Conservation (phyloP, 2,888 invertebrate species). For the Hoplodrina blanda region DNA sequence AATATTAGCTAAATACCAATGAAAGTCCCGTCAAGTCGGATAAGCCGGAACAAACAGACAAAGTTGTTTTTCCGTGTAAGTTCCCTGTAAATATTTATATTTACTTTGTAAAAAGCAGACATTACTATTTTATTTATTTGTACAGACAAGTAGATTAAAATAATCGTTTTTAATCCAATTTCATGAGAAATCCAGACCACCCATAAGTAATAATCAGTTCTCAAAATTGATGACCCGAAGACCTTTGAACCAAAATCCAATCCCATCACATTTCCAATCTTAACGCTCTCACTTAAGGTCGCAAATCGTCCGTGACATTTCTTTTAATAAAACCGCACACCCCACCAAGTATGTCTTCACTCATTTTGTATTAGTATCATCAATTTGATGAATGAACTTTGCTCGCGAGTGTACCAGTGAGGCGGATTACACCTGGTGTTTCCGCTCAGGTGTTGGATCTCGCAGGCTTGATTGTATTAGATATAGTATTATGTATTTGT, state of each 20-base stretch:
- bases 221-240: slow-evolving; percentile 31
- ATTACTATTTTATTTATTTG: no score
- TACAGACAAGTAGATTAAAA: neutral
- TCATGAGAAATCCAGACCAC: slow-evolving; percentile 20
- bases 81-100: no score
- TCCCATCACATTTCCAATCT: slow-evolving; percentile 16
- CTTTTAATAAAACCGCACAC: slow-evolving; percentile 58
- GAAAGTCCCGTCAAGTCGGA: no score
- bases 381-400: slow-evolving; percentile 56
- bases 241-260: slow-evolving; percentile 17
- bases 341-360: slow-evolving; percentile 48
- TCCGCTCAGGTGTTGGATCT: slow-evolving; percentile 65
- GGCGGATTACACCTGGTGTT: slow-evolving; percentile 61
- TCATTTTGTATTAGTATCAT: slow-evolving; percentile 60
- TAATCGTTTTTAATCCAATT: slow-evolving; percentile 37
- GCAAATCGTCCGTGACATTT: slow-evolving; percentile 20
- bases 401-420: slow-evolving; percentile 52
- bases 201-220: slow-evolving; percentile 48
- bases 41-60: no score
- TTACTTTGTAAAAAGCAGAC: no score
- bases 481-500: slow-evolving; percentile 29
- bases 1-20: no score
- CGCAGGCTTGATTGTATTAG: slow-evolving; percentile 43
- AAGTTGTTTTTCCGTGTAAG: no score
- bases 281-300: slow-evolving; percentile 9